Percentiles rank a stretch among this genome's conserved stretches.
Conservation (phyloP, 2,797 vertebrate species). For the Clarias pachynema region DNA sequence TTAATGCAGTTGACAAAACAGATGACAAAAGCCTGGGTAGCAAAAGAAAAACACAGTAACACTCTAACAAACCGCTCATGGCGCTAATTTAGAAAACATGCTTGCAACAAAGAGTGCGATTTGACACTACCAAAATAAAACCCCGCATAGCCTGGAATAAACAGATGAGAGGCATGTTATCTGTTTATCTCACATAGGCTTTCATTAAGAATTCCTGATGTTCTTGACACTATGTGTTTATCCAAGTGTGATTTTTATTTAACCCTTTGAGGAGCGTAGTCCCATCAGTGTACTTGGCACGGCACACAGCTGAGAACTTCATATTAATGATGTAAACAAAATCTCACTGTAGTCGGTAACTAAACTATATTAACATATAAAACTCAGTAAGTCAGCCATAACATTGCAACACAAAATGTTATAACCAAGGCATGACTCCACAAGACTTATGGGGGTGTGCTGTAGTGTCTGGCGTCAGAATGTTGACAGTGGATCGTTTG, state of each 20-base stretch:
- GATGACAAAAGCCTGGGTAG: constrained; percentile 12
- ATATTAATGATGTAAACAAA: constrained; percentile 13
- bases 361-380: not conserved
- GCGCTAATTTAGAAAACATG: constrained; percentile 42
- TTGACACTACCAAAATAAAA: constrained; percentile 49
- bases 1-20: not conserved
- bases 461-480: no score
- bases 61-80: constrained; percentile 13
- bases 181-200: constrained; percentile 45
- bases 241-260: constrained; percentile 36
- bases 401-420: no score
- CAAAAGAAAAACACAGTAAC: constrained; percentile 25
- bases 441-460: no score
- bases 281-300: not conserved
- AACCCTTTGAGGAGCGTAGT: constrained; percentile 18
- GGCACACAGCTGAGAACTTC: not conserved
- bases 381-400: no score
- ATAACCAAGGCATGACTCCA: no score
- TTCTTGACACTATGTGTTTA: constrained; percentile 33
- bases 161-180: constrained; percentile 24
- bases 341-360: not conserved
- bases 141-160: constrained; percentile 30
- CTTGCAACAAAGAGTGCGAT: constrained; percentile 37
- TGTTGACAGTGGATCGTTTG: no score
- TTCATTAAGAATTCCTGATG: constrained; percentile 49